Conservation (phyloP, 2,113 vertebrate species). For the Pseudorectes ferrugineus region DNA sequence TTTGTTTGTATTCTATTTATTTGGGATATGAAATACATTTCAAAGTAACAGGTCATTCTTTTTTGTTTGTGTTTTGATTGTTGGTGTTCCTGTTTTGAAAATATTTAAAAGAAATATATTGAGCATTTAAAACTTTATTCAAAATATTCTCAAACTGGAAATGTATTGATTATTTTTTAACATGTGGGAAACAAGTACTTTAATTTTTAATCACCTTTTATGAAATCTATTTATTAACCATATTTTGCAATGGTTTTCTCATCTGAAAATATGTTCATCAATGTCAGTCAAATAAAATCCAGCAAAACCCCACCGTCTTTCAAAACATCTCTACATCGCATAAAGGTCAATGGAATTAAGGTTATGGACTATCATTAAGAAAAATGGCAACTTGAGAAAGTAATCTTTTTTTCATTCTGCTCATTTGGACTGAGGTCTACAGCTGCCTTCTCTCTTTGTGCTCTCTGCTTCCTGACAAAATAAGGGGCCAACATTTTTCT, state of each 20-base stretch:
- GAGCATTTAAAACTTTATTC: background rate
- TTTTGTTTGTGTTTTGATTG: background rate
- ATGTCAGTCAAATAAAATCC: background rate
- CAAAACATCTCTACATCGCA: background rate
- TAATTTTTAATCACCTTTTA: background rate
- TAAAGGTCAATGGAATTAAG: background rate
- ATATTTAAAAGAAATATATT: background rate
- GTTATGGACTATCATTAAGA: background rate
- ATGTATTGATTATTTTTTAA: background rate
- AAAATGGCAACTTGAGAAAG: background rate
- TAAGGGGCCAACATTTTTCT: background rate
- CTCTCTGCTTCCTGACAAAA: background rate
- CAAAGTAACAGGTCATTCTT: fast-evolving
- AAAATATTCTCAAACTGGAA: background rate
- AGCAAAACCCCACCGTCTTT: background rate
- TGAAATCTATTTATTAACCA: background rate
- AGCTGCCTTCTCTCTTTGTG: background rate
- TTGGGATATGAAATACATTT: background rate
- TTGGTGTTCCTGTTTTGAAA: background rate
- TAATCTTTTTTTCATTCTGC: background rate
- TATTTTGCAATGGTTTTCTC: background rate
- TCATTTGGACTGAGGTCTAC: background rate
- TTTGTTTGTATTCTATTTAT: background rate
- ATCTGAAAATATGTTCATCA: background rate
- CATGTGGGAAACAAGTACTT: background rate